Percentiles rank a stretch among this genome's conserved stretches.
Conservation (phyloP, 2,888 invertebrate species). For the Serrognathus titanus region DNA sequence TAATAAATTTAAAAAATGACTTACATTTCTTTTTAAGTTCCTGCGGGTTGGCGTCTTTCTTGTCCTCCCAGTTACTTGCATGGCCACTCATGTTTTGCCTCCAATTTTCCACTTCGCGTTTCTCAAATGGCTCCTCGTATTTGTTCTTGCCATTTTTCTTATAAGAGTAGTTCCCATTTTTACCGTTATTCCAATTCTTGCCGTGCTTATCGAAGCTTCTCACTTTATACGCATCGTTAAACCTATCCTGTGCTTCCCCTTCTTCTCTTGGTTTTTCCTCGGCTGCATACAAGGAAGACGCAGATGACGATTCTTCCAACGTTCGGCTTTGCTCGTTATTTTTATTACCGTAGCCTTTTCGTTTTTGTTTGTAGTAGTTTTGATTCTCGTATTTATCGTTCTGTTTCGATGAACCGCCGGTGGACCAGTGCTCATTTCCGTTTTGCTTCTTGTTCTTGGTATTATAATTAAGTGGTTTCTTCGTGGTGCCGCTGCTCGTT, state of each 20-base stretch:
- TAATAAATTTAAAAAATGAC: neutral
- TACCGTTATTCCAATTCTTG: slow-evolving; percentile 30
- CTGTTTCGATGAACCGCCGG: neutral
- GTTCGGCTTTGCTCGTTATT: neutral
- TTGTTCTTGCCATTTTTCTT: slow-evolving; percentile 14
- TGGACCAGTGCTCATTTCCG: neutral
- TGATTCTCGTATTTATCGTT: neutral
- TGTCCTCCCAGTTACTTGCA: neutral
- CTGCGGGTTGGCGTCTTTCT: neutral
- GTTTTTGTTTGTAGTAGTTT: neutral
- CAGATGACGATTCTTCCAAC: neutral
- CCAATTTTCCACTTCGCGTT: slow-evolving; percentile 7
- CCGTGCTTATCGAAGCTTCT: slow-evolving; percentile 34
- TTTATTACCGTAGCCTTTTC: neutral
- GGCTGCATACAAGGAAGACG: neutral
- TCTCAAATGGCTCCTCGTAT: slow-evolving; percentile 1
- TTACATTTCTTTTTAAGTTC: slow-evolving; percentile 9
- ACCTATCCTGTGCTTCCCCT: neutral
- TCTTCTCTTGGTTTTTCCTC: neutral
- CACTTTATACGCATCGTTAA: neutral
- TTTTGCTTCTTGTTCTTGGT: slow-evolving; percentile 5
- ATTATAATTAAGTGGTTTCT: neutral
- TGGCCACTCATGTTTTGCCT: slow-evolving; percentile 2
- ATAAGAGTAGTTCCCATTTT: slow-evolving; percentile 1
- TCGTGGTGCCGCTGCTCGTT: slow-evolving; percentile 7